Evolutionary conservation across 2,113 vertebrate genomes (phyloP).

Genomic region (Syrrhaptes paradoxus): DNA sequence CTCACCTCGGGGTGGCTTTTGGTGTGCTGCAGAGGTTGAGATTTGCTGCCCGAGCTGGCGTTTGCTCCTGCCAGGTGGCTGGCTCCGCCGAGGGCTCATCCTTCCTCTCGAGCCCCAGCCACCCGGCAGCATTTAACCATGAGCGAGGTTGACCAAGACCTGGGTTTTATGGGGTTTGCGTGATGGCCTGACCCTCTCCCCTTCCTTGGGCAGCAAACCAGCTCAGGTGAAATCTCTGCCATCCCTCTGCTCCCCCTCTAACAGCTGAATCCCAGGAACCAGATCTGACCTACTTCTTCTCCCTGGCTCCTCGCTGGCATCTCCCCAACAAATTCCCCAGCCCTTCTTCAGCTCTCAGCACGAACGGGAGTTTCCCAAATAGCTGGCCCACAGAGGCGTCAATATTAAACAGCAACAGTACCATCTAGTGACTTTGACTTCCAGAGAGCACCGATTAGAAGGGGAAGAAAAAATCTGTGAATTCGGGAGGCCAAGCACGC

Average conservation of each 20-base stretch:
- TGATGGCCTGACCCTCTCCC: neutral
- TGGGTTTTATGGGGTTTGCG: neutral
- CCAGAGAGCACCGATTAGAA: neutral
- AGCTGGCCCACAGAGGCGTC: neutral
- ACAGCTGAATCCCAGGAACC: neutral
- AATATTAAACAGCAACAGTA: constrained; percentile 47
- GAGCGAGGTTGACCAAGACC: neutral
- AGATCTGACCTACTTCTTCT: constrained; percentile 46
- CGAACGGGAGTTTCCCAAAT: neutral
- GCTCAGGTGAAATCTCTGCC: neutral
- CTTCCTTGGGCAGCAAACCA: neutral
- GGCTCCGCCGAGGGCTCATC: neutral
- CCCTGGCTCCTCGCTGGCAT: neutral
- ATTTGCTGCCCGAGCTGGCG: accelerated
- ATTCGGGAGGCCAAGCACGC: neutral
- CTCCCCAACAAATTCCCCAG: neutral
- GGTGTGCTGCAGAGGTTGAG: neutral
- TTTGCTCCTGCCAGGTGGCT: neutral
- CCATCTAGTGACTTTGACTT: constrained; percentile 33
- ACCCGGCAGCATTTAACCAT: neutral
- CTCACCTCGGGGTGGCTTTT: neutral
- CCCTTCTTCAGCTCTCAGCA: neutral
- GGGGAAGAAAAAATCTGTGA: neutral
- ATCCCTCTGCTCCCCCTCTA: neutral
- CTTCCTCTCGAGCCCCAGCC: neutral